Evolutionary conservation across 1,140 invertebrate genomes (phyloP), one percentile per base, ranked within the genome.

Genomic region (Oncopeltus fasciatus): DNA sequence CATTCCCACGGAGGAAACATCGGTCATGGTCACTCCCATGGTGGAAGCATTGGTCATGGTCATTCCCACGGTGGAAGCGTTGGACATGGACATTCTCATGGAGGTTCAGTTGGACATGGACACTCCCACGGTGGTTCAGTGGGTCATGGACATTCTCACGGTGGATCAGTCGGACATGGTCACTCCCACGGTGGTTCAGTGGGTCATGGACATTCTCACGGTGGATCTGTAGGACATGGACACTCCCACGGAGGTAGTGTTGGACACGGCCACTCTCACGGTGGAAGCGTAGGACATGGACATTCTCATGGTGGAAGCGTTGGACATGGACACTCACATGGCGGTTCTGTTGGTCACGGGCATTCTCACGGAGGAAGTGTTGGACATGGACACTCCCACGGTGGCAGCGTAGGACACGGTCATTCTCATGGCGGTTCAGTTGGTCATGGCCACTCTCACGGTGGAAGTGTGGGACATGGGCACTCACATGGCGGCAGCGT

Each of bases 321-420:
- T 12, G 61, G 61, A 47, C 61, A 63, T 58, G 61, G 60, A 38
- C 60, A 62, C 27, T 63, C 61, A 47, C 61, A 63, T 46, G 61
- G 56, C 11, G 61, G 61, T 26, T 58, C 53, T 29, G 53, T 63
- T 9, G 61, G 61, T 28, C 61, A 63, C 46, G 61, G 61, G 1
- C 61, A 63, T 28, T 24, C 21, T n/a, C 61, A 63, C 27, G 61
- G 61, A 2, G 61, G 61, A 20, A 63, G 61, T 58, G 38, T 63
- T 27, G 61, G 61, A 43, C 61, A 63, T 58, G 61, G 61, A 31
- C 61, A 63, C 43, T 28, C 61, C 57, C 61, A 63, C 28, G 61
- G 61, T 18, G 61, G 61, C 11, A 63, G 61, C 38, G 53, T 63
- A 46, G 61, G 61, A 58, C 61, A 63, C 28, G 61, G 61, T 8